Conservation (phyloP, 2,888 invertebrate species). For the Tipula confusa region DNA sequence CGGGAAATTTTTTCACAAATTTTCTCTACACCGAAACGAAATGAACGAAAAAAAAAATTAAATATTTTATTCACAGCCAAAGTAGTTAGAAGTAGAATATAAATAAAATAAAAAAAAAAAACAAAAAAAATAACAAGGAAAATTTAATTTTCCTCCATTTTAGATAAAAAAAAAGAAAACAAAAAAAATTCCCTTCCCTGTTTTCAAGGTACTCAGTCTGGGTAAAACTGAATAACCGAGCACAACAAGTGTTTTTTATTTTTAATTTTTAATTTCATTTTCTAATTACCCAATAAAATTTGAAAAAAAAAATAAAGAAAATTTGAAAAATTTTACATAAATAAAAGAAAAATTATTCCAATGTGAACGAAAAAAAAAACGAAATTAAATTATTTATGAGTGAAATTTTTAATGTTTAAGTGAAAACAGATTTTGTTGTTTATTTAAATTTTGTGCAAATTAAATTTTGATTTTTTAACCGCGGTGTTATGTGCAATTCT, state of each 20-base stretch:
- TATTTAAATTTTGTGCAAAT: too few species aligned
- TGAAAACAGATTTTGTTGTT: too few species aligned
- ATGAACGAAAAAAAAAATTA: background rate
- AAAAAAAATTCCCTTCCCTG: constrained; percentile 40
- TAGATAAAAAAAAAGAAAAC: background rate
- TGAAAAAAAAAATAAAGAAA: background rate
- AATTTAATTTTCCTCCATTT: background rate
- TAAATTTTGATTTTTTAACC: background rate
- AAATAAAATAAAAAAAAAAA: too few species aligned
- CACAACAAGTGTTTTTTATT: constrained; percentile 49
- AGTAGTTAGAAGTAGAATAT: background rate
- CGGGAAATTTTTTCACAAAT: background rate
- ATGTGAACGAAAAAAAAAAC: background rate
- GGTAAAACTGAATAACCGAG: constrained; percentile 50
- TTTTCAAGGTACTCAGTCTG: constrained; percentile 47
- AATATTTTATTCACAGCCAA: constrained; percentile 20
- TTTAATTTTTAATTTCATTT: constrained; percentile 32
- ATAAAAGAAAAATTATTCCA: background rate
- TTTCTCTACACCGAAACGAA: background rate
- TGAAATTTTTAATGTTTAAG: background rate
- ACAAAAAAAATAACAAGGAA: background rate
- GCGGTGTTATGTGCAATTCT: too few species aligned
- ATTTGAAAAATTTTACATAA: background rate
- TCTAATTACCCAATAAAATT: background rate
- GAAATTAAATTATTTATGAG: background rate